Conservation (phyloP, 2,113 vertebrate genomes). For the Verasper variegatus region DNA sequence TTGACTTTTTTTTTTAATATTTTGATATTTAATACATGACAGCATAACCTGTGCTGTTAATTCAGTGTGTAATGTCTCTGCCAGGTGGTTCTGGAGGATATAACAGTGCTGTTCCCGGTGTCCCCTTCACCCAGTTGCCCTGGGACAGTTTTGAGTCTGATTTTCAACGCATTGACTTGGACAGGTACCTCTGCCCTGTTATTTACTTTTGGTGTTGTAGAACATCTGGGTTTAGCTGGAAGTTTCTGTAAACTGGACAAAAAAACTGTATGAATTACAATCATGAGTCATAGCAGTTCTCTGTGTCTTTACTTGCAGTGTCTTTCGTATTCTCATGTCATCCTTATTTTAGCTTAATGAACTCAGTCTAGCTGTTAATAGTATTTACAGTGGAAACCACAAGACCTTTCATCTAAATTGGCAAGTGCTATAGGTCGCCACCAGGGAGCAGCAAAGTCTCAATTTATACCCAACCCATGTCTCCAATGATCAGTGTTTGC, state of each 20-base stretch:
- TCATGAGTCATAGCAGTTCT: no score
- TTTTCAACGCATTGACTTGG: slow-evolving; percentile 87
- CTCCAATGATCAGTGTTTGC: neutral
- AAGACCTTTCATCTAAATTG: neutral
- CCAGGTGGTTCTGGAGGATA: slow-evolving; percentile 46
- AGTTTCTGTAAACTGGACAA: neutral
- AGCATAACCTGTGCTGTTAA: neutral
- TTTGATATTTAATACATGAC: neutral
- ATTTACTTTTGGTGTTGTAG: neutral
- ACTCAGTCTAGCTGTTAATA: no score
- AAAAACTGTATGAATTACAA: neutral
- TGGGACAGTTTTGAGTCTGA: slow-evolving; percentile 83
- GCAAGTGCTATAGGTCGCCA: slow-evolving; percentile 52
- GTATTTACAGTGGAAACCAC: neutral
- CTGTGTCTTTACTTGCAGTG: no score
- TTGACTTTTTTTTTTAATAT: neutral
- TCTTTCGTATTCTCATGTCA: no score
- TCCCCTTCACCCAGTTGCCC: slow-evolving; percentile 81
- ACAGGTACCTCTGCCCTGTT: slow-evolving; percentile 83
- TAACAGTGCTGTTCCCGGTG: slow-evolving; percentile 47
- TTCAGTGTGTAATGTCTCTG: slow-evolving; percentile 10
- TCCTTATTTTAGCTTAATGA: no score
- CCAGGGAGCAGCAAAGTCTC: slow-evolving; percentile 75
- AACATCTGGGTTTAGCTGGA: neutral
- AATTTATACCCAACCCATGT: neutral